Evolutionary conservation across 2,113 vertebrate genomes (phyloP), one percentile per base, ranked within the genome.

Genomic region (Zosterops hypoxanthus): DNA sequence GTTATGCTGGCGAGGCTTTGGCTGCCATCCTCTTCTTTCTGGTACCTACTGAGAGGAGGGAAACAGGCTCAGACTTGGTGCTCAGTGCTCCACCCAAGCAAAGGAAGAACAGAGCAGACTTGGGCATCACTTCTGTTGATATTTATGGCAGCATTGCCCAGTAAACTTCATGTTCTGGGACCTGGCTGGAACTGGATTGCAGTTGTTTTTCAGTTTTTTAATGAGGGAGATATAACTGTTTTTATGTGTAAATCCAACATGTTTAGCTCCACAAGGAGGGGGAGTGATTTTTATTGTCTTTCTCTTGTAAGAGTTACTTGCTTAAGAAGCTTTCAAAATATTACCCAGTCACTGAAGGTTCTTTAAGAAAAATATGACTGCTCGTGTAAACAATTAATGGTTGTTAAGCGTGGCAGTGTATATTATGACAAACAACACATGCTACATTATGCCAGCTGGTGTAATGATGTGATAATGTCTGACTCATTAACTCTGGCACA

Each of bases 341-440:
- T 95, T 97, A 98, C 96, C 97, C 97, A 97, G 97, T 97, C 94
- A 44, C 96, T 97, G 97, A 98, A 98, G 98, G 97, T 98, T 98
- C 98, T 98, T 98, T 98, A 98, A 98, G 97, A 97, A 98, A 98
- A 98, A 98, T 98, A 98, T 97, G 97, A 98, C 97, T 98, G 98
- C 96, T 98, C 97, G 80, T 98, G 98, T 98, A 98, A 99, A 99
- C 98, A 98, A 98, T 99, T 98, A 98, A 99, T 99, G 99, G 98
- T 98, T 98, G 98, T 98, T 98, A 98, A 98, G 98, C 98, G 97
- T 98, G 98, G 98, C 99, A 98, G 98, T 98, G 97, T 98, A 99
- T 99, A 99, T 99, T 98, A 99, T 99, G 99, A 99, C 99, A 99
- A 99, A 99, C 99, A 99, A 98, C 99, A 99, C 99, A 99, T 99